Evolutionary conservation across 2,888 invertebrate species (phyloP), one percentile per base, ranked within the genome.

Genomic region (Rhyacophila evoluta): DNA sequence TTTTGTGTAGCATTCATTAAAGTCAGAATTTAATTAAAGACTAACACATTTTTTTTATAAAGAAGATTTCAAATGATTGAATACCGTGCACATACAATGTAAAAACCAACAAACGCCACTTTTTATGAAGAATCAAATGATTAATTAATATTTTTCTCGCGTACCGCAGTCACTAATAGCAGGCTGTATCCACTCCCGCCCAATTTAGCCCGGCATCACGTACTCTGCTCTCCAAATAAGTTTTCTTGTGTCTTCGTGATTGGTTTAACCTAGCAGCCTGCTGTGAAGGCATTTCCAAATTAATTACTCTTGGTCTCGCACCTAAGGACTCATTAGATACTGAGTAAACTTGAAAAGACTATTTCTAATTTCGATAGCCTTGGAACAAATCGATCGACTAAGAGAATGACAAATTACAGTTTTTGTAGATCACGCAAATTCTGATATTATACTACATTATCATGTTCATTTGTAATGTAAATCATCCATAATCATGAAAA

Each of bases 241-340:
- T 55, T 55, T 55, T 55, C 55, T 55, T 55, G 25, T 19, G 55
- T 55, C 55, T 55, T 55, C 55, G 55, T 55, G 55, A 55, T 55
- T 19, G 19, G 19, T 55, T 55, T 25, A 55, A 55, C 55, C 55
- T 55, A 55, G 25, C 55, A 55, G 55, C 25, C 55, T 55, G 55
- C 15, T 10, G 55, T 55, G 8, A 55, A 19, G 55, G 55, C 55
- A 25, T 55, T 19, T 25, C 19, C 6, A 25, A 55, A 55, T 55
- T 25, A 55, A 55, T 55, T 55, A 25, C 25, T 19, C 15, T 19
- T 19, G 55, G 19, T 3, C 8, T 12, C 12, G 10, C 19, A 25
- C 55, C 15, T 55, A 55, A 55, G 19, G 25, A 19, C 19, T 8
- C 55, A 55, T 55, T 55, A 55, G 8, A 19, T 55, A 55, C 55